Conservation (phyloP, 2,797 vertebrate genomes). For the Pelobates cultripes region DNA sequence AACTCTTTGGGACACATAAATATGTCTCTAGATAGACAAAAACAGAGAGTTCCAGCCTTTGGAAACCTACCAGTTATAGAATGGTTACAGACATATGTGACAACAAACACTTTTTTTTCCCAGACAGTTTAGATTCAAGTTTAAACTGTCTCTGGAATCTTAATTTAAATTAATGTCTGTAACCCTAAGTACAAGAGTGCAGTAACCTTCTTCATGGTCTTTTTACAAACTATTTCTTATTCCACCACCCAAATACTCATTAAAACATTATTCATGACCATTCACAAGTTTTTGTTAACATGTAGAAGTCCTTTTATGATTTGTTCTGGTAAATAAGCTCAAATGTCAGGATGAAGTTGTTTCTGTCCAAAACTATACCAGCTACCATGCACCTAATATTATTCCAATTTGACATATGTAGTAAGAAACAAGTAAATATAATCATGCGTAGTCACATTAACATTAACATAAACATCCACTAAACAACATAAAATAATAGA, state of each 20-base stretch:
- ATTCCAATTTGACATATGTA: too few relatives aligned
- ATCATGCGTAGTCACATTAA: too few relatives aligned
- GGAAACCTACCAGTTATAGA: conserved; percentile 46
- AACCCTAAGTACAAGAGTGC: conserved; percentile 17
- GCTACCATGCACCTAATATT: too few relatives aligned
- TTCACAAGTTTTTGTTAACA: conserved; percentile 1
- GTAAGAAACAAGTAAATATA: too few relatives aligned
- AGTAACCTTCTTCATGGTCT: neutral
- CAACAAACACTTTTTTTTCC: conserved; percentile 52
- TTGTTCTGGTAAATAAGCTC: conserved; percentile 42
- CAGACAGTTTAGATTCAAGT: conserved; percentile 47
- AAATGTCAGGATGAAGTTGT: conserved; percentile 13
- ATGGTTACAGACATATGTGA: conserved; percentile 54
- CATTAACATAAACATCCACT: too few relatives aligned
- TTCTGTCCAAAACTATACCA: too few relatives aligned
- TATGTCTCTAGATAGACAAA: conserved; percentile 44
- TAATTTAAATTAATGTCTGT: conserved; percentile 53
- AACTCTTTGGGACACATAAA: conserved; percentile 45
- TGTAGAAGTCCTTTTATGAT: neutral
- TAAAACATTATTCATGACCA: conserved; percentile 23
- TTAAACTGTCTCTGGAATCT: conserved; percentile 46
- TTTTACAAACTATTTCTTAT: conserved; percentile 6
- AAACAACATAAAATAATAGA: too few relatives aligned
- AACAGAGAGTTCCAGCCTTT: conserved; percentile 40
- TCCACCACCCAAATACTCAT: conserved; percentile 33